Conservation (phyloP, 1,140 invertebrate species). For the Papilio dardanus region DNA sequence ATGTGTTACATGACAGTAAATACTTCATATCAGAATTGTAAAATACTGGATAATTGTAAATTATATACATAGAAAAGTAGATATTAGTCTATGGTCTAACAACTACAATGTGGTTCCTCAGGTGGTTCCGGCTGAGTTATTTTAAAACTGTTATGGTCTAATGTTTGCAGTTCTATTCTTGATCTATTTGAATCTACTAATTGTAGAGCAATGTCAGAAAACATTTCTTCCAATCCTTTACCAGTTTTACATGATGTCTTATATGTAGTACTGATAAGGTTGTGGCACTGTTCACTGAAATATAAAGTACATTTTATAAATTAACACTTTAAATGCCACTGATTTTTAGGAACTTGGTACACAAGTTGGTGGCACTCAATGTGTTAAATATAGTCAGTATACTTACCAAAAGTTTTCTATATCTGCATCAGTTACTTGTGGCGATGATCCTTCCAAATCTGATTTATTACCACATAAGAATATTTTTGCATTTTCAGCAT, state of each 20-base stretch:
- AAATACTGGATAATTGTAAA: conserved; percentile 18
- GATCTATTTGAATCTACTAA: conserved; percentile 90
- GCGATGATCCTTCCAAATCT: conserved; percentile 88
- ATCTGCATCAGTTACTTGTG: conserved; percentile 93
- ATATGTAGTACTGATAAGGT: conserved; percentile 93
- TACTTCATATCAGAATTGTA: conserved; percentile 23
- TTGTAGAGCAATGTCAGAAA: conserved; percentile 92
- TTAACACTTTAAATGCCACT: background rate
- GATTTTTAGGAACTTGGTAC: background rate
- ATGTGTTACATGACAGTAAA: conserved; percentile 17
- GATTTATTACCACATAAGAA: conserved; percentile 96
- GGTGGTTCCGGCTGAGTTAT: conserved; percentile 86
- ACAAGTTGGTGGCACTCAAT: background rate
- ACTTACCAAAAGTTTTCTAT: conserved; percentile 94
- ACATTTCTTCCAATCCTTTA: conserved; percentile 95
- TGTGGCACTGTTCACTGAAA: conserved; percentile 94
- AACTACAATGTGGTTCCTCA: conserved; percentile 85
- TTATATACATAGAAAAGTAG: conserved; percentile 11
- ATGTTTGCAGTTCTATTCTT: conserved; percentile 90
- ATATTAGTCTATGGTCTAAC: conserved; percentile 66
- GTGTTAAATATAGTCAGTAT: background rate
- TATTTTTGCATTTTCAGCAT: conserved; percentile 96
- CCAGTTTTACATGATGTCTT: conserved; percentile 96
- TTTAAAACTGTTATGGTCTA: conserved; percentile 91
- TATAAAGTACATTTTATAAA: conserved; percentile 42